Base-by-base conservation (phyloP, 1,140 invertebrate genomes). In the Drosophila sp. region DNA sequence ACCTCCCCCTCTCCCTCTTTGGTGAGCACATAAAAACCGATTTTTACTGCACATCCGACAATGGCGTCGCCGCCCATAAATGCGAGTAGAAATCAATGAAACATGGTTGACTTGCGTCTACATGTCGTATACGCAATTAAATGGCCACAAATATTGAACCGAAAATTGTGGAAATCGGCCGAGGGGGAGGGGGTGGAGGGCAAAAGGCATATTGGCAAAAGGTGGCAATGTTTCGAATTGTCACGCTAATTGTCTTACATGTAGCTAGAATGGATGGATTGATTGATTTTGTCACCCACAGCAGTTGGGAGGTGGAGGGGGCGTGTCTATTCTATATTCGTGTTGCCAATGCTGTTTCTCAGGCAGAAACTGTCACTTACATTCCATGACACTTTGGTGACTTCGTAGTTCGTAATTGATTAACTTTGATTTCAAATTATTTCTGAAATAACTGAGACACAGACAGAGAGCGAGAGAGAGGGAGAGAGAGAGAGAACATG, bases 171-270 rank as follows among this genome's bases (percentile, higher is more conserved):
- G 25, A 50, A 50, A 50, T 50, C 41, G 41, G 5, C 10, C 0
- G 44, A 10, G 8, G 7, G n/a, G 5, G 5, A 41, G 3, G 23
- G 17, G 25, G 44, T 3, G 23, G 3, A 10, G n/a, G 5, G n/a
- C 17, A n/a, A 4, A 1, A 10, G 40, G 69, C 17, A 17, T 17
- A 17, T 17, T 17, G 17, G 17, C 62, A 55, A 74, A 68, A 78
- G 75, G 76, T 76, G 85, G 71, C 70, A 79, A 76, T 79, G 70
- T 89, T 83, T 80, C 84, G 73, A 83, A 83, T 87, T 87, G 83
- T 79, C 82, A 85, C 82, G 82, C 83, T 86, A 87, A 86, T 86
- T 87, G 79, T 82, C 77, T 73, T 70, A 68, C 66, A 78, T 72
- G 82, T 76, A 72, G 74, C 67, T 61, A 70, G 66, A 70, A 70